Evolutionary conservation across 2,888 invertebrate species (phyloP), one percentile per base, ranked within the genome.

Genomic region (Drosophila aldrichi): DNA sequence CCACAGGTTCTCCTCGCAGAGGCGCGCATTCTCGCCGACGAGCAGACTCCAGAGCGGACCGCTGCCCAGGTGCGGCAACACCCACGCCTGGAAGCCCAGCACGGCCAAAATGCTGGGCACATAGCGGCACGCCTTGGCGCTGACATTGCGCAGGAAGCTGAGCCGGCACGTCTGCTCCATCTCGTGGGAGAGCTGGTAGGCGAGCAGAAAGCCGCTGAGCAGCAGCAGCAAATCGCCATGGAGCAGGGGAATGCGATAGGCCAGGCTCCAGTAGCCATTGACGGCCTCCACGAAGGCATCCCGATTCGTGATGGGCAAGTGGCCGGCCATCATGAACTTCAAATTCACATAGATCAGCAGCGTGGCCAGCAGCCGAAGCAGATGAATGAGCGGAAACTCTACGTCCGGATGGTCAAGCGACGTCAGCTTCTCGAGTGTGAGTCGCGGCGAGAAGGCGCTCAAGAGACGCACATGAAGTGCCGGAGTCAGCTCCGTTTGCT

Each of bases 11-110:
- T 94, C 93, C 77, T 95, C 95, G 88, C 96, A 96, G 20, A 95
- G 92, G 54, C 95, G 94, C 0, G 95, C 94, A 83, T 96, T 95
- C 79, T 94, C 94, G 32, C 94, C 94, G 59, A 96, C 94, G 32
- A 95, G 91, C 22, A 94, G 94, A 3, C 95, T 95, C 96, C 96
- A 96, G 90, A 95, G 94, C 0, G 96, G 96, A 0, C 96, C 96
- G 0, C 93, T 92, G 10, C 95, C 95, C 7, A 95, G 80, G 70
- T 95, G 94, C 64, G 96, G 95, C 93, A 95, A 94, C 18, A 96
- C 91, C 91, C 94, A 95, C 0, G 95, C 95, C 90, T 96, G 96
- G 92, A 95, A 95, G 54, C 95, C 93, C 2, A 96, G 93, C 57
- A 95, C 93, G 0, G 95, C 95, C 48, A 95, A 85, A 2, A 96